Conservation (phyloP, 1,140 invertebrate species). For the Lanistes nyassanus region DNA sequence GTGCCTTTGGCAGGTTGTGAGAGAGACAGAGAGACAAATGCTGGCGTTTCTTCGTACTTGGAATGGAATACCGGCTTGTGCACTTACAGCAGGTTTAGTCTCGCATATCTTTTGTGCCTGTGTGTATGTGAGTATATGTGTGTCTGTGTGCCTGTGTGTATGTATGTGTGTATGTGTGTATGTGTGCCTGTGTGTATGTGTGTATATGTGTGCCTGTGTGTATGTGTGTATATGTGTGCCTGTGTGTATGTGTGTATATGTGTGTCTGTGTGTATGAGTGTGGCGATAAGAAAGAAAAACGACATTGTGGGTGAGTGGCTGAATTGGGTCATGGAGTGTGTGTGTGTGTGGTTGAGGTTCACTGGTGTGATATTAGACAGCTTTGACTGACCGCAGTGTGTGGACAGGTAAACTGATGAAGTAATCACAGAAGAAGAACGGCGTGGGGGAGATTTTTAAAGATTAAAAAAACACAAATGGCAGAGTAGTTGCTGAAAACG, state of each 20-base stretch:
- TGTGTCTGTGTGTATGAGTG: not conserved
- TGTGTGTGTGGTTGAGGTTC: not conserved
- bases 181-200: constrained; percentile 7
- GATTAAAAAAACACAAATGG: no score
- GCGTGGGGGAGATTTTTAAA: no score
- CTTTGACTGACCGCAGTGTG: not conserved
- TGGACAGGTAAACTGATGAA: no score
- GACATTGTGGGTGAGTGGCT: not conserved
- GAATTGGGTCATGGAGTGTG: not conserved
- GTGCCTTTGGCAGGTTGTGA: no score
- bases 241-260: not conserved
- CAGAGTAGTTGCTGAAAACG: no score
- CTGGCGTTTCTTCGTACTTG: no score
- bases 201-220: constrained; percentile 11
- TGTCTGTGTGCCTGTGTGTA: not conserved
- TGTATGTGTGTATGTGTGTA: not conserved
- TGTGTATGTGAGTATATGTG: constrained; percentile 10
- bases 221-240: constrained; percentile 6
- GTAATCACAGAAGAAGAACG: no score
- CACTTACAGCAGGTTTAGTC: no score
- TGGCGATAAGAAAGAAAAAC: not conserved
- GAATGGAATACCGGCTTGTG: not conserved
- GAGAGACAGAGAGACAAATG: no score
- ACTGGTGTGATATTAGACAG: not conserved
- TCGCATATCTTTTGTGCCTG: no score